Percentiles rank a stretch among this genome's conserved stretches.
These are phyloP conservation scores for Sinella curviseta DNA, from an alignment of 1,140 invertebrate species.

Conservation along the genomic window DNA sequence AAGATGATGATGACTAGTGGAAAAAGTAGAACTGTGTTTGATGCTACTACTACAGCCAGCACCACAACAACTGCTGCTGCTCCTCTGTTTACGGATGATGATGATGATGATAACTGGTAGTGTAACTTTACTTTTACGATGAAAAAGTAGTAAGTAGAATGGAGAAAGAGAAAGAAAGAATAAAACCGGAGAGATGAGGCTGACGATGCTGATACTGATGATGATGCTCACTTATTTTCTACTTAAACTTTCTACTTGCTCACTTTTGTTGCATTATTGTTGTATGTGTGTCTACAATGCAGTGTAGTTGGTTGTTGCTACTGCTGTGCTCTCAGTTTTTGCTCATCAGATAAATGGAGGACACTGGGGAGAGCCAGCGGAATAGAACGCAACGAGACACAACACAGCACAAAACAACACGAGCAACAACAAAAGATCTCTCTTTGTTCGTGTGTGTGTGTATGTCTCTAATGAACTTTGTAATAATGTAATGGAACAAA, in stretches of 20 bases:
- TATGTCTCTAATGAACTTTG: slow-evolving; percentile 23
- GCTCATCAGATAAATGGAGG: background rate
- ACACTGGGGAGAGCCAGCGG: background rate
- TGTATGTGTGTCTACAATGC: too few species aligned
- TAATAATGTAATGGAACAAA: slow-evolving; percentile 21
- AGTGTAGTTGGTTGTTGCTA: background rate
- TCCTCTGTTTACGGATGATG: background rate
- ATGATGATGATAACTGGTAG: background rate
- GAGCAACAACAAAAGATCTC: background rate
- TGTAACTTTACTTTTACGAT: background rate
- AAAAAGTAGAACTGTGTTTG: background rate
- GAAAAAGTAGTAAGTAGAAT: background rate
- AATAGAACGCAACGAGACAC: background rate
- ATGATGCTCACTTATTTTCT: background rate
- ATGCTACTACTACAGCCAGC: background rate
- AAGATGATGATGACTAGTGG: background rate
- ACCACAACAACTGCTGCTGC: background rate
- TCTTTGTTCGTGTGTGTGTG: background rate
- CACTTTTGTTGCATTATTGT: background rate
- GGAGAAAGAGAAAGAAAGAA: background rate
- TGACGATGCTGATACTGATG: background rate
- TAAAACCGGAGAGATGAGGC: background rate
- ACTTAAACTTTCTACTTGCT: background rate
- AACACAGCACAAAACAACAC: background rate
- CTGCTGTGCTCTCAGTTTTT: background rate